Conservation (phyloP, 2,113 vertebrate genomes). For the Nematolebias whitei region DNA sequence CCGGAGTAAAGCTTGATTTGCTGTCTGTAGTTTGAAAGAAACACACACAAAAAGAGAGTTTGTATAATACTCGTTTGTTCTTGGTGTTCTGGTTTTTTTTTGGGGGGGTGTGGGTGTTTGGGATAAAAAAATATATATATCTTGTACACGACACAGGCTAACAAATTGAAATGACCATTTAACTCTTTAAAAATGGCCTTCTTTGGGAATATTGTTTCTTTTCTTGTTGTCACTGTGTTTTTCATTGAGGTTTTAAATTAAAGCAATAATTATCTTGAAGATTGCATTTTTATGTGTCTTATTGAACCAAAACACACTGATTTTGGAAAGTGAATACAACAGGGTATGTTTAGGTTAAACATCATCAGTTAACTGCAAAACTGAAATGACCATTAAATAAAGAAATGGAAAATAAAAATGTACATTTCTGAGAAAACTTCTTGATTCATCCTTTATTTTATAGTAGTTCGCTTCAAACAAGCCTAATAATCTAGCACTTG, state of each 20-base stretch:
- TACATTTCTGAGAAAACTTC: too few relatives aligned
- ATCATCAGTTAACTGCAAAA: too few relatives aligned
- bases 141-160: too few relatives aligned
- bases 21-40: slow-evolving; percentile 5
- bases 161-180: slow-evolving; percentile 35
- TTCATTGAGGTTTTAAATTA: slow-evolving; percentile 73
- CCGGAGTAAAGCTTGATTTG: not conserved
- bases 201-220: slow-evolving; percentile 40
- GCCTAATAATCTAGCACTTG: too few relatives aligned
- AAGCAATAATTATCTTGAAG: slow-evolving; percentile 60
- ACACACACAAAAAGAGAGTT: not conserved
- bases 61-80: slow-evolving; percentile 2
- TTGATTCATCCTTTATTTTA: too few relatives aligned
- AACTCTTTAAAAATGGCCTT: slow-evolving; percentile 35
- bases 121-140: too few relatives aligned
- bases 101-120: too few relatives aligned
- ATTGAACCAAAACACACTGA: not conserved
- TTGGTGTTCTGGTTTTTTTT: not conserved
- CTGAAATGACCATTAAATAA: too few relatives aligned
- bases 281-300: slow-evolving; percentile 14
- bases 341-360: too few relatives aligned
- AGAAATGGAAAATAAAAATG: too few relatives aligned
- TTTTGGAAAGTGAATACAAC: not conserved
- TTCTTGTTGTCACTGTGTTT: slow-evolving; percentile 51
- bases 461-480: too few relatives aligned